These are phyloP conservation scores for Lumbricus terrestris DNA, from an alignment of 2,888 invertebrate genomes.

Conservation along the genomic window DNA sequence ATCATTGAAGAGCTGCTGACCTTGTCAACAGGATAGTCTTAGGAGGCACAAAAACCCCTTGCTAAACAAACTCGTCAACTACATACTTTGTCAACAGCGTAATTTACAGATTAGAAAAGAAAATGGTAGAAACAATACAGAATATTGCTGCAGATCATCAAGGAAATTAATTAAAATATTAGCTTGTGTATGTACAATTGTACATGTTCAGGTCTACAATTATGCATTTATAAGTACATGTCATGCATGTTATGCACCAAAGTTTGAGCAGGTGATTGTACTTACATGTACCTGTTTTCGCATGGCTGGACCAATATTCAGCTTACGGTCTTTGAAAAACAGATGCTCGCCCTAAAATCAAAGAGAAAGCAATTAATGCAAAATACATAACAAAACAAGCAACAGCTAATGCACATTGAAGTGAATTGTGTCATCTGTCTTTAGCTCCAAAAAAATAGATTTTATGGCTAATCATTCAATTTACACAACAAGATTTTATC, in stretches of 20 bases:
- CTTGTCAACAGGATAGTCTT: background rate
- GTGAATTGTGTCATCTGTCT: too few species aligned
- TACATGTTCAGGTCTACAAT: background rate
- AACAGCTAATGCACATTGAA: background rate
- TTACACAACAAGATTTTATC: too few species aligned
- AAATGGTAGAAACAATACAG: too few species aligned
- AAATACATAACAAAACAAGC: background rate
- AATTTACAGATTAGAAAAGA: background rate
- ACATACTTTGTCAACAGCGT: background rate
- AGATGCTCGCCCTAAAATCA: slow-evolving; percentile 71
- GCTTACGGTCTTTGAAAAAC: slow-evolving; percentile 75
- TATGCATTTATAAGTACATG: background rate
- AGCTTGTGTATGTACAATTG: background rate
- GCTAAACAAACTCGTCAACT: background rate
- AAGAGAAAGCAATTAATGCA: background rate
- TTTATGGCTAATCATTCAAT: too few species aligned
- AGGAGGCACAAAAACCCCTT: background rate
- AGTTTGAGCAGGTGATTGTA: background rate
- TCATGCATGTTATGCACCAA: too few species aligned
- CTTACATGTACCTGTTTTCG: slow-evolving; percentile 78
- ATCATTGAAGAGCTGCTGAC: background rate
- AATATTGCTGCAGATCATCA: background rate
- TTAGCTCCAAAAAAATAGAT: too few species aligned
- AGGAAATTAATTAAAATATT: background rate
- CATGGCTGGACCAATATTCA: slow-evolving; percentile 83